A percentile compares a stretch with the other conserved stretches of the same genome.
phyloP scores from a whole-genome alignment of 2,797 vertebrate genomes.

The Lophius americanus region DNA sequence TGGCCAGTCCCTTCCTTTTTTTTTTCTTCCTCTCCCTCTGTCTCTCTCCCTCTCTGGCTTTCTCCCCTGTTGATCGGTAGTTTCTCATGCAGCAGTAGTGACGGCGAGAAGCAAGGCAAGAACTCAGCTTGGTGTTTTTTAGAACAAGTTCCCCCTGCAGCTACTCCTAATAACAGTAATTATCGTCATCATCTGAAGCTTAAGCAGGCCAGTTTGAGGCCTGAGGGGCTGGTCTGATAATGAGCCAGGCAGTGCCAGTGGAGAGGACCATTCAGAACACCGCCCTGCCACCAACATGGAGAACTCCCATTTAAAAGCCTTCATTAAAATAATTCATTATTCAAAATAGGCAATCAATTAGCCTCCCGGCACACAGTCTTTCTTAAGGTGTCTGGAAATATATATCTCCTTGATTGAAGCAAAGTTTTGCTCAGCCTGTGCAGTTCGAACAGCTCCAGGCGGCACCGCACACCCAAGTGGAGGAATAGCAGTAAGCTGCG shows the following conservation, averaged over 20 bases:
- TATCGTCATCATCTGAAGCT: conserved; percentile 83
- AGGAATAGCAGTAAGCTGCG: conserved; percentile 40
- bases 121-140: conserved; percentile 81
- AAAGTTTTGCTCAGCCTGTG: conserved; percentile 67
- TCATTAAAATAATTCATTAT: conserved; percentile 86
- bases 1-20: conserved; percentile 77
- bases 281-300: conserved; percentile 69
- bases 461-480: conserved; percentile 40
- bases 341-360: conserved; percentile 79
- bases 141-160: conserved; percentile 85
- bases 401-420: conserved; percentile 75
- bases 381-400: conserved; percentile 79
- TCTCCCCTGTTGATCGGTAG: conserved; percentile 72
- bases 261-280: conserved; percentile 74
- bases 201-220: conserved; percentile 84
- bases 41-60: conserved; percentile 62
- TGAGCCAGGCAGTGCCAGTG: conserved; percentile 74
- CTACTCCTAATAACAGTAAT: conserved; percentile 88
- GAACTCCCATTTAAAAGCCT: conserved; percentile 77
- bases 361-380: conserved; percentile 68
- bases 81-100: conserved; percentile 63
- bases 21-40: conserved; percentile 46
- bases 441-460: conserved; percentile 64
- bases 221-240: conserved; percentile 82
- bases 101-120: conserved; percentile 57